Evolutionary conservation across 2,113 vertebrate genomes (phyloP), one percentile per base, ranked within the genome.

Genomic region (Planiliza haematocheilus): DNA sequence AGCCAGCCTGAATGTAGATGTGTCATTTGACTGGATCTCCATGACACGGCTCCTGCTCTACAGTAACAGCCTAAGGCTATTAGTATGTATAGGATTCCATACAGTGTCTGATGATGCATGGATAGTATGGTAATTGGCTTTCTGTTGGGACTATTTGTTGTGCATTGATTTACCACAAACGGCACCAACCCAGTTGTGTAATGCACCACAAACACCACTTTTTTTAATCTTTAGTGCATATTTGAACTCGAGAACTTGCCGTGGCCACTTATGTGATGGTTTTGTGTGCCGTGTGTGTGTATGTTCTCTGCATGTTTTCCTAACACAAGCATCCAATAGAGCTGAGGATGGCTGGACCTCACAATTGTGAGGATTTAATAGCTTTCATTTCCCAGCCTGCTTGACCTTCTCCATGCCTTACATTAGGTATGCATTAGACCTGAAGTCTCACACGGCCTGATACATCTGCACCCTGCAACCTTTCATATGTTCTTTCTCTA

Each of bases 391-490:
- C 79, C 58, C 74, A 52, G 74, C 68, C 64, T 74, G 76, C 83
- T 83, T 89, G 85, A 91, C 88, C 87, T 89, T 90, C 89, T 71
- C 74, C 17, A 8, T 67, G 58, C 73, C 74, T 81, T 69, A 58
- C 79, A 92, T 90, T 91, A 89, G 88, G 77, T 89, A 87, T 90
- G 70, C 86, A 89, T 92, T 92, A 83, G 72, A 83, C 85, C 82
- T 87, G 65, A 81, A 84, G 86, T 86, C 79, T 85, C 67, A 64
- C 77, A 74, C 77, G 64, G 63, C 59, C 69, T 60, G 52, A 82
- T 80, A 63, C 71, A 73, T 76, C 80, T 70, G 55, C 60, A 77
- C 70, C 70, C 46, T 53, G 24, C n/a, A n/a, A n/a, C 66, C 67
- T 70, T 64, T 71, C 70, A 69, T 75, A 58, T 43, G 64, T 74